phyloP scores from a whole-genome alignment of 2,888 invertebrate species.

The Chouioia cunea region DNA sequence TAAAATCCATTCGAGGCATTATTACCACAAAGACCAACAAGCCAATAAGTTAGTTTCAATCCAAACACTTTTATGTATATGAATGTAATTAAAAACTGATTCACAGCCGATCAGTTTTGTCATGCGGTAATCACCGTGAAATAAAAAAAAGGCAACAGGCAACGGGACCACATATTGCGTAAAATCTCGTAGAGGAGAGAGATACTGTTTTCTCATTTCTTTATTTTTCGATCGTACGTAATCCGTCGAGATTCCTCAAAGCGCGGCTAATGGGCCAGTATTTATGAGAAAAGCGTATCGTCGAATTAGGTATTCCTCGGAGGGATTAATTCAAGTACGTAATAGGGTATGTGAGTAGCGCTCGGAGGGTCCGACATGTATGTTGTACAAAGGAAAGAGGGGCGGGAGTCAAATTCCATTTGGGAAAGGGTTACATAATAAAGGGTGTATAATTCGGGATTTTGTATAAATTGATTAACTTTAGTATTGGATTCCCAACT shows the following conservation, averaged over 20 bases:
- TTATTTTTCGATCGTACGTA: slow-evolving; percentile 4
- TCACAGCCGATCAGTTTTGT: no score
- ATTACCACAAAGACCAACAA: no score
- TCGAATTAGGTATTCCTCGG: slow-evolving; percentile 50
- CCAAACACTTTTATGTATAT: no score
- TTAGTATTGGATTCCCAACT: slow-evolving; percentile 41
- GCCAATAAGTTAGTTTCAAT: no score
- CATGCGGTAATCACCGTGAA: no score
- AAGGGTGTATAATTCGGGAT: slow-evolving; percentile 9
- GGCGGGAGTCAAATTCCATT: slow-evolving; percentile 7
- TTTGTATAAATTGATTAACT: slow-evolving; percentile 40
- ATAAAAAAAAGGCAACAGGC: no score
- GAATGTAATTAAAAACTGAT: no score
- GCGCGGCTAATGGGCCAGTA: slow-evolving; percentile 46
- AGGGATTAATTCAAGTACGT: slow-evolving; percentile 48
- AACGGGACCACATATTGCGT: no score
- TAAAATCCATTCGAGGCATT: no score
- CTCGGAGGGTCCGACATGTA: slow-evolving; percentile 9
- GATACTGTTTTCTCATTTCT: no score
- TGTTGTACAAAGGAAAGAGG: slow-evolving; percentile 5
- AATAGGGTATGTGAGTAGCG: slow-evolving; percentile 34
- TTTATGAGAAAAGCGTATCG: slow-evolving; percentile 49
- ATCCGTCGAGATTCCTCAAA: not conserved
- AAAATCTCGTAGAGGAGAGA: no score
- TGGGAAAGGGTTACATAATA: slow-evolving; percentile 36